Evolutionary conservation across 1,140 invertebrate species (phyloP), one percentile per base, ranked within the genome.

Genomic region (Diabrotica undecimpunctata): DNA sequence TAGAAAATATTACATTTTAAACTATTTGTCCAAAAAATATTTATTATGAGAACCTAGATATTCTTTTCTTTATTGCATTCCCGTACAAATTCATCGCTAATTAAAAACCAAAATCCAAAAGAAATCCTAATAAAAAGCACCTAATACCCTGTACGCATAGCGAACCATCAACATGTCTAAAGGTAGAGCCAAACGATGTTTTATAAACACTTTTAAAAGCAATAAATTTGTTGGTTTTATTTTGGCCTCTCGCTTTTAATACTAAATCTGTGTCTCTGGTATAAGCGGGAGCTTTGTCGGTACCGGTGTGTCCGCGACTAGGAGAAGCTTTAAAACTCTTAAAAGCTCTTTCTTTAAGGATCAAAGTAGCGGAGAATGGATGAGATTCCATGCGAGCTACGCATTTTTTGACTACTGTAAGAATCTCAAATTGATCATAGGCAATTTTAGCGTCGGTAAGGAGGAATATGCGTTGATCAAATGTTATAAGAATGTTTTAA

Each of bases 371-470:
- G 63, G 41, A 50, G 58, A 65, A 12, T 54, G 46, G 14, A 53
- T 7, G 9, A 62, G 72, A 72, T 77, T 73, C 75, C 73, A 38
- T 50, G 66, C 67, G 68, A 52, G 54, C 57, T 61, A 69, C 62
- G 74, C 70, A 74, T 75, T 76, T 77, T 77, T 75, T 75, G 75
- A 77, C 75, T 77, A 77, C 75, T 75, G 74, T 76, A 77, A 75
- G 76, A 76, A 77, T 77, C 74, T 76, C 66, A 76, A 75, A 76
- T 76, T 67, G 65, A 76, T 76, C 74, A 76, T 76, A 74, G 73
- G 70, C 71, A 67, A 72, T 70, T 70, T 72, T 68, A 67, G 65
- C 65, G 57, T 67, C 55, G 41, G 8, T 46, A 46, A 10, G 6
- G n/a, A 46, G 6, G 41, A 25, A 25, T 25, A 25, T 25, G 25